Percentiles rank a stretch among this genome's conserved stretches.
Evolutionary conservation across 2,113 vertebrate species (phyloP).

Genomic region (Chaetodon trifascialis): DNA sequence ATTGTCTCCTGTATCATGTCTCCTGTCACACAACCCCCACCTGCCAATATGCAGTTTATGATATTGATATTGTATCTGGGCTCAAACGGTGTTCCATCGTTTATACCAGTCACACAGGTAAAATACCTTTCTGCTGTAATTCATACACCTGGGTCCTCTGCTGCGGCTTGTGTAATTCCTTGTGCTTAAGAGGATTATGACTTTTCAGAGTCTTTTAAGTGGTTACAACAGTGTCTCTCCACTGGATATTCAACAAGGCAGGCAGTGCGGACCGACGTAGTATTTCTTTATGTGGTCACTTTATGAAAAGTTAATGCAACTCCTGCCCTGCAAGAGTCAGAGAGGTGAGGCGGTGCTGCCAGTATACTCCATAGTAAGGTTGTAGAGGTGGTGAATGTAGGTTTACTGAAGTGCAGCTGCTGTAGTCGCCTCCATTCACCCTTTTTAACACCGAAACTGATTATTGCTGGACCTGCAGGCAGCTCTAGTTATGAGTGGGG

Average conservation of each 20-base stretch:
- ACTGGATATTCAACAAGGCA: neutral
- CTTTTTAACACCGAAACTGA: neutral
- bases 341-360: neutral
- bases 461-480: neutral
- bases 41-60: neutral
- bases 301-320: conserved; percentile 11
- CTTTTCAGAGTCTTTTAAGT: conserved; percentile 16
- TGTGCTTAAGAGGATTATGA: neutral
- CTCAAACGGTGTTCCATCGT: neutral
- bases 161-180: conserved; percentile 7
- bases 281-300: conserved; percentile 15
- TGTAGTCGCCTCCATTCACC: neutral
- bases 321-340: neutral
- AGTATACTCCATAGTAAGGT: neutral
- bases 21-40: neutral
- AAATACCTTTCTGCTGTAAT: neutral
- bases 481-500: neutral
- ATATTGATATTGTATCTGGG: neutral
- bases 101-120: neutral
- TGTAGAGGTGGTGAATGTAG: neutral
- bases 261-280: neutral
- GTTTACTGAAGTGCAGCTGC: neutral
- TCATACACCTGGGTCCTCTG: neutral
- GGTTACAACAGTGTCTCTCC: neutral
- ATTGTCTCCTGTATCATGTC: conserved; percentile 19